Base-by-base conservation (phyloP, 2,797 vertebrate species). In the Morus bassanus region DNA sequence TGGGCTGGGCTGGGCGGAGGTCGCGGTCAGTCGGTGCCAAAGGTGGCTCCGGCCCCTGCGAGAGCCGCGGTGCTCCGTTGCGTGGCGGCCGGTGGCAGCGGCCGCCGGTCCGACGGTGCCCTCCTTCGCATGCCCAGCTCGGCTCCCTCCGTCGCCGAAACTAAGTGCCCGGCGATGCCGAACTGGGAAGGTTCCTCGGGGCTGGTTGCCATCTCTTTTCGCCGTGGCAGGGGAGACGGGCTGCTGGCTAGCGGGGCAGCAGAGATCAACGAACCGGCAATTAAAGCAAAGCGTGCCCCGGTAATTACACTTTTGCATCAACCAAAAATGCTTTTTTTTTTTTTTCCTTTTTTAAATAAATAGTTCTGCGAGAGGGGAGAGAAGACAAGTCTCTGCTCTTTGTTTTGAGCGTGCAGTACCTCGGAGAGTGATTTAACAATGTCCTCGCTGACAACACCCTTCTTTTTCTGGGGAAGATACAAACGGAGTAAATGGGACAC, bases 221-320 rank as follows among this genome's bases (percentile, higher is more conserved):
- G 30, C 70, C 35, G 63, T 37, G 67, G 31, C 18, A 35, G 50
- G 76, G 78, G 88, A 96, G 92, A 85, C 60, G 77, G 90, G 79
- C 67, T 61, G 64, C 84, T 95, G 87, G 76, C 92, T 91, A 30
- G 64, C 59, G 92, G 90, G 87, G 88, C 85, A 67, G 88, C 80
- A 23, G 80, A 53, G 37, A 89, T 72, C 54, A 70, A 78, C 77
- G 53, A 88, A 74, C 56, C 37, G 74, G 87, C 67, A 92, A 65
- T 96, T 87, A 90, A 85, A 94, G 91, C 74, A 91, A 89, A 93
- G 96, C 75, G 15, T 85, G 82, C 33, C 48, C 43, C 31, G 11
- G 37, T 76, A 81, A 94, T 91, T 78, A 35, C 68, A 73, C 75
- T 87, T 93, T 72, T 92, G 41, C 61, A 70, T 93, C 35, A 35